Percentiles rank a stretch among this genome's conserved stretches.
These are phyloP conservation scores for Corvus cornix DNA, from an alignment of 2,113 vertebrate genomes.

Conservation along the genomic window DNA sequence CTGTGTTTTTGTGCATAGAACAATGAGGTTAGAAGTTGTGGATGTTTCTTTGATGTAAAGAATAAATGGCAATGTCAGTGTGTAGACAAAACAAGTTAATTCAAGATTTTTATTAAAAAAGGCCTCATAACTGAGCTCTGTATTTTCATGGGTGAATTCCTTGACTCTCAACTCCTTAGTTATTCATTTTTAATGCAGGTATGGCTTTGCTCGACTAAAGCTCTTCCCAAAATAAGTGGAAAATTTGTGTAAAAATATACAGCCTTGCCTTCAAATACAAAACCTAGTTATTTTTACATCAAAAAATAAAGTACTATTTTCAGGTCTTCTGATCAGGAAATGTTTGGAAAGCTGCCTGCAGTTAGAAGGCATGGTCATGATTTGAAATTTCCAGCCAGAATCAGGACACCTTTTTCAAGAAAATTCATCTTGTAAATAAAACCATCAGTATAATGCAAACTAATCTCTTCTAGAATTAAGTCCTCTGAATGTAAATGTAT, in stretches of 20 bases:
- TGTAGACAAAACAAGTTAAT: slow-evolving; percentile 17
- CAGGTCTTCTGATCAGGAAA: neutral
- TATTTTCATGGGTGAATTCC: neutral
- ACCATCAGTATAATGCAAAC: neutral
- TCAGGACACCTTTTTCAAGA: neutral
- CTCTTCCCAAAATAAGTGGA: neutral
- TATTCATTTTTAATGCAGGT: neutral
- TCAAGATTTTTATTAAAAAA: neutral
- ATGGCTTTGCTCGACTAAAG: neutral
- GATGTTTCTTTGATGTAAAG: slow-evolving; percentile 9
- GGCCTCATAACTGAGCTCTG: neutral
- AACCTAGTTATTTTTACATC: neutral
- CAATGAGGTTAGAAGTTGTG: slow-evolving; percentile 30
- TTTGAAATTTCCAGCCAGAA: slow-evolving; percentile 33
- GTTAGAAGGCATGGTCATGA: neutral
- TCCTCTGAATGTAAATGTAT: neutral
- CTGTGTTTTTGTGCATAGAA: slow-evolving; percentile 19
- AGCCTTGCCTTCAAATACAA: neutral
- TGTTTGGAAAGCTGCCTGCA: neutral
- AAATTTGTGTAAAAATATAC: neutral
- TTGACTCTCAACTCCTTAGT: neutral
- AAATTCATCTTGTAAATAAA: slow-evolving; percentile 10
- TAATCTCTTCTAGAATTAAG: neutral
- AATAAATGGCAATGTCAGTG: slow-evolving; percentile 10
- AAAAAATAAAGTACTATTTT: neutral